Evolutionary conservation across 2,113 vertebrate species (phyloP), one percentile per base, ranked within the genome.

Genomic region (Equus przewalskii): DNA sequence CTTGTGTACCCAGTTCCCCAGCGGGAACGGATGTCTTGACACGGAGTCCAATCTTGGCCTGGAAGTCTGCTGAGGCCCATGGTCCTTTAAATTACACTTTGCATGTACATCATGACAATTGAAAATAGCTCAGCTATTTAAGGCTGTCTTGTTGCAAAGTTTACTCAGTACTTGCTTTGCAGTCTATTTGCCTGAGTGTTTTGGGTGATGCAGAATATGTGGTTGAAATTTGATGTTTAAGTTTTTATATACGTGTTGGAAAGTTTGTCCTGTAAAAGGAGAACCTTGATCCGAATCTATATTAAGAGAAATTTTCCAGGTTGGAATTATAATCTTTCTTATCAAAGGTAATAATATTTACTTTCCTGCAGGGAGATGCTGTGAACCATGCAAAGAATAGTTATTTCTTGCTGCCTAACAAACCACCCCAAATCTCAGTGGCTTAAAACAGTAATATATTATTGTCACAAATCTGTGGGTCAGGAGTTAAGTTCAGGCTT

Each of bases 151-250:
- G 8, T 65, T 78, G 10, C 22, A 36, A 82, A 62, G 19, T 92
- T 81, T 58, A 64, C 46, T 89, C 15, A 26, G 51, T 62, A 30
- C 6, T 79, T 87, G 65, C 60, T 93, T 91, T 91, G 28, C 9
- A 54, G 30, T 62, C 46, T 51, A 64, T 83, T 89, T 96, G n/a
- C 26, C 65, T 36, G 36, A 91, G 69, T 84, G 30, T 60, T 62
- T 88, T 60, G 58, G 12, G 64, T 33, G 64, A 89, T 62, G 21
- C 19, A 72, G 41, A 95, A 56, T 87, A 60, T 14, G 73, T 58
- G 51, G 13, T 54, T 81, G 60, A 94, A 95, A 69, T 96, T n/a
- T 92, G 30, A 85, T 44, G 36, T 94, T 84, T 92, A 84, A 84
- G 33, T 69, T 91, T 93, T 91, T 70, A 81, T 67, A 80, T 3